Conservation (phyloP, 2,888 invertebrate species). For the Conistra vaccinii region DNA sequence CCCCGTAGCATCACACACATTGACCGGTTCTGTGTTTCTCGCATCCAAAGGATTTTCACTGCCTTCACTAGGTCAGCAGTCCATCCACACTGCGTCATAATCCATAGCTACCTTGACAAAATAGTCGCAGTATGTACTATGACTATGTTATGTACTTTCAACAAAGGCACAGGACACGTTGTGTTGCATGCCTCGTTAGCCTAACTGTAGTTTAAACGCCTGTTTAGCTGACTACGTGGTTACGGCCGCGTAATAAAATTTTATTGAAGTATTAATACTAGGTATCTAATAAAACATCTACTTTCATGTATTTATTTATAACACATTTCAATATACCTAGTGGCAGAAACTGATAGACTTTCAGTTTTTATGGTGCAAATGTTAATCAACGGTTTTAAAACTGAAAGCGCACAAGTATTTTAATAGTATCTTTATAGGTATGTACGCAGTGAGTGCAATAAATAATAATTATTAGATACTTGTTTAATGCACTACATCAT, state of each 20-base stretch:
- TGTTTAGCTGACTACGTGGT: constrained; percentile 6
- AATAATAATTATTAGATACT: background rate
- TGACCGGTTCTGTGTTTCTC: background rate
- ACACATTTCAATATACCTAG: background rate
- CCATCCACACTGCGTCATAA: background rate
- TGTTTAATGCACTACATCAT: background rate
- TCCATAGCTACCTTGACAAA: background rate
- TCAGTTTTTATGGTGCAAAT: background rate
- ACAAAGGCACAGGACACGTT: constrained; percentile 6
- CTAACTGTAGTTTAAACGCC: constrained; percentile 37
- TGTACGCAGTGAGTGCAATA: background rate
- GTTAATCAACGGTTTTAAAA: background rate
- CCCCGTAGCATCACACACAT: background rate
- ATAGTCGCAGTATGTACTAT: background rate
- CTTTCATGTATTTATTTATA: background rate
- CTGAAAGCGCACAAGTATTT: background rate
- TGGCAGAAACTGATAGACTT: background rate
- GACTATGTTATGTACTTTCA: background rate
- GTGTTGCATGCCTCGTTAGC: constrained; percentile 33
- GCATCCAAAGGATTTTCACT: background rate
- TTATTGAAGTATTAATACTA: too few species aligned
- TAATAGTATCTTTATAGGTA: background rate
- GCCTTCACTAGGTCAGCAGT: background rate
- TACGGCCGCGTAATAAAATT: constrained; percentile 8
- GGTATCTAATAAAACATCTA: background rate